phyloP scores from a whole-genome alignment of 23 tunicate genomes.

The Ascidia mentula region DNA sequence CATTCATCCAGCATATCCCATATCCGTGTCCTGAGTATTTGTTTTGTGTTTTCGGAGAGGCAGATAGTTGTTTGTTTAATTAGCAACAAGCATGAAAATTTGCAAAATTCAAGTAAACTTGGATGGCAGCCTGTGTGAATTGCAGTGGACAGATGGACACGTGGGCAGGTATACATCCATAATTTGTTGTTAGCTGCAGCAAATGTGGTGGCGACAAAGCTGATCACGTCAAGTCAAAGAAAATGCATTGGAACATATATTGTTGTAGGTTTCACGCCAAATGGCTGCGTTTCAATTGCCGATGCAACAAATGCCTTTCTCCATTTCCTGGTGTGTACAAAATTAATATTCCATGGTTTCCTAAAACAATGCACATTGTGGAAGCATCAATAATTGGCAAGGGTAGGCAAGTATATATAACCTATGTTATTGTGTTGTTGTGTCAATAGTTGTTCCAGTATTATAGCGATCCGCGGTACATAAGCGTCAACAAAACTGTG shows the following conservation, averaged over 20 bases:
- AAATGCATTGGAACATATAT: neutral
- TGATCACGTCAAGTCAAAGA: neutral
- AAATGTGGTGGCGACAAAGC: neutral
- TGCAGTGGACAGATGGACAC: neutral
- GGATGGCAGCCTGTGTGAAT: neutral
- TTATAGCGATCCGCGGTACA: too few relatives aligned
- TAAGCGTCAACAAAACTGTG: too few relatives aligned
- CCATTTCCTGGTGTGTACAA: slow-evolving; percentile 29
- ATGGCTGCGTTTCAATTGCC: slow-evolving; percentile 54
- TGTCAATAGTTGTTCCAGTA: too few relatives aligned
- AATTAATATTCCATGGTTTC: slow-evolving; percentile 21
- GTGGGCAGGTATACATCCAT: neutral
- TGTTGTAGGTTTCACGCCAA: slow-evolving; percentile 39
- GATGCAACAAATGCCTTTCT: slow-evolving; percentile 31
- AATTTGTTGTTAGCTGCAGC: neutral
- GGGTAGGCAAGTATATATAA: neutral
- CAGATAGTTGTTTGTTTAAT: too few relatives aligned
- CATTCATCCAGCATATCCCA: too few relatives aligned
- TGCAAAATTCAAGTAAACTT: neutral
- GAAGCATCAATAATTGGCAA: neutral
- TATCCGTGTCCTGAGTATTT: too few relatives aligned
- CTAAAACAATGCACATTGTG: neutral
- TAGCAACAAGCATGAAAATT: too few relatives aligned
- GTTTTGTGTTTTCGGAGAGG: too few relatives aligned
- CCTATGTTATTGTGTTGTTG: too few relatives aligned